phyloP scores from a whole-genome alignment of 2,113 vertebrate genomes.

The Accipiter virgatus region DNA sequence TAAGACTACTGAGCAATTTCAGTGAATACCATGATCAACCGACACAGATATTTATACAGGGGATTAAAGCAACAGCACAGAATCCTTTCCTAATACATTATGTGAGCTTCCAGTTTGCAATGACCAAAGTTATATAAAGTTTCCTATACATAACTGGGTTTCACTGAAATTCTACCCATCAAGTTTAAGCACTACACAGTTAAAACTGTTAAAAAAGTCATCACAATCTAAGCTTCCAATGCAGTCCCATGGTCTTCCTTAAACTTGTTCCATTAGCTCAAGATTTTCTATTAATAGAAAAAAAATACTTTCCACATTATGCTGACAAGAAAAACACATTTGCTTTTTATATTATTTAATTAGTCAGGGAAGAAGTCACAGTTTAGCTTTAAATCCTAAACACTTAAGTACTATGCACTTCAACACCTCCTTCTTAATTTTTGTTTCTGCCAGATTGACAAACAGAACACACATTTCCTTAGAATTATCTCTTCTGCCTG shows the following conservation, averaged over 20 bases:
- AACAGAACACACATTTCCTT: neutral
- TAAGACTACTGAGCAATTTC: neutral
- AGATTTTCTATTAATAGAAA: slow-evolving; percentile 39
- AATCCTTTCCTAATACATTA: neutral
- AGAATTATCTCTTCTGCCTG: neutral
- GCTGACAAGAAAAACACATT: neutral
- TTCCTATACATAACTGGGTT: neutral
- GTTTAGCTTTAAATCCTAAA: neutral
- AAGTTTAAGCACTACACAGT: neutral
- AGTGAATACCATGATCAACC: neutral
- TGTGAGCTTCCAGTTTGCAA: neutral
- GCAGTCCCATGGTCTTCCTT: neutral
- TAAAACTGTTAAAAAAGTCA: neutral
- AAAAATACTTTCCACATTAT: slow-evolving; percentile 56
- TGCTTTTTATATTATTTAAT: slow-evolving; percentile 15
- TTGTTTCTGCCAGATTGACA: neutral
- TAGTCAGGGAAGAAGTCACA: neutral
- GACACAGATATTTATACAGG: neutral
- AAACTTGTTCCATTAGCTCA: slow-evolving; percentile 19
- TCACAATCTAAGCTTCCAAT: neutral
- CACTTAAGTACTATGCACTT: neutral
- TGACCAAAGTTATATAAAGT: neutral
- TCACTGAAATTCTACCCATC: neutral
- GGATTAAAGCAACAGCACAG: neutral
- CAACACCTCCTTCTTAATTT: slow-evolving; percentile 5